These are phyloP conservation scores for Troides aeacus DNA, from an alignment of 2,888 invertebrate genomes.

Conservation along the genomic window DNA sequence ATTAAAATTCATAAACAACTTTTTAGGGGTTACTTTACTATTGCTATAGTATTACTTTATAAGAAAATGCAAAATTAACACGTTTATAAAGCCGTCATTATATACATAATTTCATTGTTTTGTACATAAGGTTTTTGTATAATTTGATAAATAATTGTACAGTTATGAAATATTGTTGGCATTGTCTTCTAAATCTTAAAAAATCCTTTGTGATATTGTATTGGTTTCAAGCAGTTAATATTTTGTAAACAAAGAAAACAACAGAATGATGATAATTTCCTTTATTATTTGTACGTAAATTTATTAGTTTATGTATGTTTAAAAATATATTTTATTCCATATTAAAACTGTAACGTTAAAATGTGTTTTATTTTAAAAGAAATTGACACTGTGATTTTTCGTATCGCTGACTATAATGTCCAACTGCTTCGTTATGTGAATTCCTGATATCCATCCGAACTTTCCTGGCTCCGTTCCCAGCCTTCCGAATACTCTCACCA, in stretches of 20 bases:
- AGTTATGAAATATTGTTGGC: too few species aligned
- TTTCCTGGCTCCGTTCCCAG: slow-evolving; percentile 68
- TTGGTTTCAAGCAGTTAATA: background rate
- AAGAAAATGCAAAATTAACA: too few species aligned
- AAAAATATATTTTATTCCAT: slow-evolving; percentile 25
- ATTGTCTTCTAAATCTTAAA: too few species aligned
- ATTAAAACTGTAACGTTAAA: slow-evolving; percentile 24
- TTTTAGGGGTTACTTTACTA: too few species aligned
- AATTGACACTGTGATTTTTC: slow-evolving; percentile 75
- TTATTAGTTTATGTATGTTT: slow-evolving; percentile 22
- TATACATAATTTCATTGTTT: slow-evolving; percentile 2
- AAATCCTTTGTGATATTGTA: background rate
- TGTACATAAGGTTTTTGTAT: background rate
- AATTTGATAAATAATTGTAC: background rate
- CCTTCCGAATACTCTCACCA: slow-evolving; percentile 83
- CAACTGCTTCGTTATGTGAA: slow-evolving; percentile 80
- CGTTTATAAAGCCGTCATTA: background rate
- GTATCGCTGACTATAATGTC: slow-evolving; percentile 83
- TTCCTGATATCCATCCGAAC: slow-evolving; percentile 86
- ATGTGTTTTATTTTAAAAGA: slow-evolving; percentile 47
- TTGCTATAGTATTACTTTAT: too few species aligned
- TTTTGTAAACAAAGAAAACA: background rate
- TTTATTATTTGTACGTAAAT: background rate
- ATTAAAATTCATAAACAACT: background rate
- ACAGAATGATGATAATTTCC: background rate